Base-by-base conservation (phyloP, 2,888 invertebrate genomes). In the Latheticus oryzae region DNA sequence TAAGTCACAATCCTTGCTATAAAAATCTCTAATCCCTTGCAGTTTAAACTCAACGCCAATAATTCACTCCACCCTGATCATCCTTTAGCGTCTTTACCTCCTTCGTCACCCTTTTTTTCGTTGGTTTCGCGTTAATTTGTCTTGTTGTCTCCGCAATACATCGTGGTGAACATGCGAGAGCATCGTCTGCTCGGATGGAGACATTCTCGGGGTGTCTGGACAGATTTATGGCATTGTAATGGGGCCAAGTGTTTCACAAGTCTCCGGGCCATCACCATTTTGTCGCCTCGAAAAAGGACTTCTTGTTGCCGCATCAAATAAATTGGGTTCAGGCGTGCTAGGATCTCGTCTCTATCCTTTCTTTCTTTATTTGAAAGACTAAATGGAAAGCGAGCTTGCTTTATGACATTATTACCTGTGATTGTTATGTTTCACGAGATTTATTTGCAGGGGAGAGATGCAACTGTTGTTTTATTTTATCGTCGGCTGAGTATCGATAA, bases 231-330 rank as follows among this genome's bases (percentile, higher is more conserved):
- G 82, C 79, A 78, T 80, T 79, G 82, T 83, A 83, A 82, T 83
- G 81, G 83, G 82, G 82, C 82, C 83, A 83, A 83, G 82, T 82
- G 83, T 81, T 83, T 83, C 82, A 79, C 82, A 81, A 82, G 82
- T 82, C 82, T 81, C 80, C 82, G 78, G 79, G 78, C 81, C 81
- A 82, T 83, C 83, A 82, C 81, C 81, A 81, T 81, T 80, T 82
- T 82, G 81, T 81, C 81, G 80, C 80, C 79, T 73, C 71, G 68
- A 72, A 74, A n/a, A n/a, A 72, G 73, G 74, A 73, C 74, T 75
- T 75, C 76, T 76, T 77, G 76, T 77, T 75, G 74, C 72, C 73
- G 70, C 75, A 74, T 75, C 75, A 75, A 77, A 78, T 79, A 78
- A 79, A 78, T 78, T 75, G 77, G 77, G 72, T 76, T 78, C 73